Evolutionary conservation across 2,888 invertebrate genomes (phyloP).

Genomic region (Mellilla xanthometata): DNA sequence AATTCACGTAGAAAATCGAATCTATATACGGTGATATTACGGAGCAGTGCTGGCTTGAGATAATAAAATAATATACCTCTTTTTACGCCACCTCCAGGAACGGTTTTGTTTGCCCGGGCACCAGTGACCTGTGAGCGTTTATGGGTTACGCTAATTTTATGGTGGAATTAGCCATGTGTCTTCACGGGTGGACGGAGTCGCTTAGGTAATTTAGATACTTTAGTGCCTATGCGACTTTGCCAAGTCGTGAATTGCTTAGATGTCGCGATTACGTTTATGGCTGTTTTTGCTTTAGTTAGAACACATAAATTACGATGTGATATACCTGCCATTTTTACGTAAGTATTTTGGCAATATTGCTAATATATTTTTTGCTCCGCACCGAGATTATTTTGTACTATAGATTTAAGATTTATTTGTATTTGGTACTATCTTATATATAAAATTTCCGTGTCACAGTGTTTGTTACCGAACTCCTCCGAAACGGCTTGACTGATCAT

Average conservation of each 20-base stretch:
- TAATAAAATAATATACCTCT: constrained; percentile 82
- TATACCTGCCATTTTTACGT: too few relatives aligned
- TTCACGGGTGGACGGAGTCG: neutral
- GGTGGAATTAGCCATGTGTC: constrained; percentile 7
- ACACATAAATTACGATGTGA: too few relatives aligned
- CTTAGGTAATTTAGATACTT: neutral
- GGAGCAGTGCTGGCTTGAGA: constrained; percentile 72
- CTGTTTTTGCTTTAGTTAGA: too few relatives aligned
- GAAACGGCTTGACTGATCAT: too few relatives aligned
- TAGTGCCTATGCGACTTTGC: neutral
- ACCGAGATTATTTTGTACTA: too few relatives aligned
- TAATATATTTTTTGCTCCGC: too few relatives aligned
- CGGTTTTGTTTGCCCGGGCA: constrained; percentile 44
- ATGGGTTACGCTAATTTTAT: constrained; percentile 20
- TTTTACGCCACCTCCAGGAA: constrained; percentile 58
- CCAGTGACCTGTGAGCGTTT: constrained; percentile 35
- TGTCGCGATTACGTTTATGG: too few relatives aligned
- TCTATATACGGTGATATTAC: constrained; percentile 82
- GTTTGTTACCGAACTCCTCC: too few relatives aligned
- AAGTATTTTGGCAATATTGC: too few relatives aligned
- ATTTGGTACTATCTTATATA: too few relatives aligned
- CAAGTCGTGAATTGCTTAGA: neutral
- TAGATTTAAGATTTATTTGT: too few relatives aligned
- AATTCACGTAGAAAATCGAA: constrained; percentile 84
- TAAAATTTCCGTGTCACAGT: too few relatives aligned